Conservation (phyloP, 2,888 invertebrate species). For the Strigamia maritima region DNA sequence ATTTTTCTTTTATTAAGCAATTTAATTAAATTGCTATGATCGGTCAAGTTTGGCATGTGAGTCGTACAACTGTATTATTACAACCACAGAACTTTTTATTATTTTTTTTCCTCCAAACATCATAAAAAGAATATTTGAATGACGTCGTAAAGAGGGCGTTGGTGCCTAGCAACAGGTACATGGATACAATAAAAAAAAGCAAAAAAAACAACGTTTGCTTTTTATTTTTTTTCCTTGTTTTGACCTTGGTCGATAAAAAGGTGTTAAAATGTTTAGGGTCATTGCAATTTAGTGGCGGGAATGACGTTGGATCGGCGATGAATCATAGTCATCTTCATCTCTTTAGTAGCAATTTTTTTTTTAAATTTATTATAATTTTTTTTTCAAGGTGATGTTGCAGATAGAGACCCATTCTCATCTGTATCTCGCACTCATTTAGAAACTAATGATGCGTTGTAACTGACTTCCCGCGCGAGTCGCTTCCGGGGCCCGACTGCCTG, state of each 20-base stretch:
- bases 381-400: conserved; percentile 12
- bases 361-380: background rate
- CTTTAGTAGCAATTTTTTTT: background rate
- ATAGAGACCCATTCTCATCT: background rate
- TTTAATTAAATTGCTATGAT: too few species aligned
- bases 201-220: conserved; percentile 14
- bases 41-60: background rate
- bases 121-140: conserved; percentile 14
- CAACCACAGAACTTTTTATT: background rate
- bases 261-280: conserved; percentile 6
- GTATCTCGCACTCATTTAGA: background rate
- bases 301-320: background rate
- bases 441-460: conserved; percentile 16
- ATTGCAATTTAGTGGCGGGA: background rate
- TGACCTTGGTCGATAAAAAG: conserved; percentile 12
- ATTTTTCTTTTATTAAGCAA: too few species aligned
- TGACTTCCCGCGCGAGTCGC: background rate
- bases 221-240: background rate
- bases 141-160: conserved; percentile 23
- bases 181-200: background rate
- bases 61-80: background rate
- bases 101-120: background rate
- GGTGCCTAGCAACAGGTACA: conserved; percentile 16
- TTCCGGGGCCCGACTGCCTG: conserved; percentile 1
- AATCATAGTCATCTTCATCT: conserved; percentile 9